These are phyloP conservation scores for Hyles euphorbiae DNA, from an alignment of 1,140 invertebrate genomes.

Conservation along the genomic window DNA sequence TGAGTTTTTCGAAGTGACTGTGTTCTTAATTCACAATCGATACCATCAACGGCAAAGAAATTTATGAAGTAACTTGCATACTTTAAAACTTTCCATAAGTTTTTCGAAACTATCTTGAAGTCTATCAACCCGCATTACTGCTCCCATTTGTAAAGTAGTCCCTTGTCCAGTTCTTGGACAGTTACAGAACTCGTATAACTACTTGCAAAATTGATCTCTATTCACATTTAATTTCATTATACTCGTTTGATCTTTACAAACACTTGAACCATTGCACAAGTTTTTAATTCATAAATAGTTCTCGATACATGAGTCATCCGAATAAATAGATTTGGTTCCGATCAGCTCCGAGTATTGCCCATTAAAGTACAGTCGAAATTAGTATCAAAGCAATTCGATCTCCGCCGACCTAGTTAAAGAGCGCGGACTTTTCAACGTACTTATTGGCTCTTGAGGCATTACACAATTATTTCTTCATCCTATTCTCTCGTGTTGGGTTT, in stretches of 20 bases:
- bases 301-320: slow-evolving; percentile 2
- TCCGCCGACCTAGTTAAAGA: slow-evolving; percentile 17
- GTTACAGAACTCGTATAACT: too few species aligned
- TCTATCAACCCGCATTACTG: too few species aligned
- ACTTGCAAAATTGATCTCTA: too few species aligned
- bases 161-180: too few species aligned
- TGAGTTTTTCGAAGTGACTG: too few species aligned
- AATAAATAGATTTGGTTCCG: slow-evolving; percentile 6
- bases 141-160: too few species aligned
- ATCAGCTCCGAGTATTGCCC: slow-evolving; percentile 19
- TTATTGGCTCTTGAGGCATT: slow-evolving; percentile 12
- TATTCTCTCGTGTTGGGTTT: slow-evolving; percentile 2
- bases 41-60: too few species aligned
- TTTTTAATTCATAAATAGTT: slow-evolving; percentile 11
- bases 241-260: background rate
- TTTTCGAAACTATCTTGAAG: too few species aligned
- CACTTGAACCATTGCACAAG: slow-evolving; percentile 12
- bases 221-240: too few species aligned
- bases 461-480: slow-evolving; percentile 12
- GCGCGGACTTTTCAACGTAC: slow-evolving; percentile 12
- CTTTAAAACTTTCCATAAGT: too few species aligned
- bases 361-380: slow-evolving; percentile 23
- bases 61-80: too few species aligned
- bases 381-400: slow-evolving; percentile 22
- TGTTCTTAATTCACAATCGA: too few species aligned